Evolutionary conservation across 2,113 vertebrate species (phyloP).

Genomic region (Athene noctua): DNA sequence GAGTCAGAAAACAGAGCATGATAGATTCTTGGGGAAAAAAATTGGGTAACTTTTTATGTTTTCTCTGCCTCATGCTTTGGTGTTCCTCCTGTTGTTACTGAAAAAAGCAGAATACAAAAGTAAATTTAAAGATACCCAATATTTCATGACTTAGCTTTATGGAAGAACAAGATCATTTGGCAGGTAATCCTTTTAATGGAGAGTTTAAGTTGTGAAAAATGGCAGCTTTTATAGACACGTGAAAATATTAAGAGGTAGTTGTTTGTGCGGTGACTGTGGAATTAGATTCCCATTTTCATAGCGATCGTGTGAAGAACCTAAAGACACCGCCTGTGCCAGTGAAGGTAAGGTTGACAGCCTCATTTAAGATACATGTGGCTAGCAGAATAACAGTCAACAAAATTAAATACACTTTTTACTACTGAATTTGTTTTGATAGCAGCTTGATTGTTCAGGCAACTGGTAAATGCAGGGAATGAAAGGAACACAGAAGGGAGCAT

Average conservation of each 20-base stretch:
- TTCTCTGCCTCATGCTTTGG: neutral
- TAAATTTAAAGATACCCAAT: neutral
- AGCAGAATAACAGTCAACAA: neutral
- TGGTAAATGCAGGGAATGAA: neutral
- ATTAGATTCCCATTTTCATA: neutral
- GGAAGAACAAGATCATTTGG: neutral
- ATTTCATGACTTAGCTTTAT: neutral
- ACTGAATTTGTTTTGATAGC: neutral
- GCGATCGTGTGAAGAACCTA: neutral
- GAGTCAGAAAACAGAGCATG: neutral
- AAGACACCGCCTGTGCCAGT: neutral
- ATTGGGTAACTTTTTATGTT: neutral
- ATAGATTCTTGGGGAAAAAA: accelerated
- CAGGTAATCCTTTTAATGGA: neutral
- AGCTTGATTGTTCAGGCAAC: neutral
- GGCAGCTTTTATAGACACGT: neutral
- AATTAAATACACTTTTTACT: neutral
- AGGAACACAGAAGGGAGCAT: neutral
- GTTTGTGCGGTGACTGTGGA: neutral
- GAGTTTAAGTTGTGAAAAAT: neutral
- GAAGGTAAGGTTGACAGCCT: neutral
- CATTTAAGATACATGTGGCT: neutral
- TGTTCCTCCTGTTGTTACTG: neutral
- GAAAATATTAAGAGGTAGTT: neutral
- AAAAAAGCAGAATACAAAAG: neutral